Conservation (phyloP, 92 coral and sea anemone species). For the Diadumene lineata region DNA sequence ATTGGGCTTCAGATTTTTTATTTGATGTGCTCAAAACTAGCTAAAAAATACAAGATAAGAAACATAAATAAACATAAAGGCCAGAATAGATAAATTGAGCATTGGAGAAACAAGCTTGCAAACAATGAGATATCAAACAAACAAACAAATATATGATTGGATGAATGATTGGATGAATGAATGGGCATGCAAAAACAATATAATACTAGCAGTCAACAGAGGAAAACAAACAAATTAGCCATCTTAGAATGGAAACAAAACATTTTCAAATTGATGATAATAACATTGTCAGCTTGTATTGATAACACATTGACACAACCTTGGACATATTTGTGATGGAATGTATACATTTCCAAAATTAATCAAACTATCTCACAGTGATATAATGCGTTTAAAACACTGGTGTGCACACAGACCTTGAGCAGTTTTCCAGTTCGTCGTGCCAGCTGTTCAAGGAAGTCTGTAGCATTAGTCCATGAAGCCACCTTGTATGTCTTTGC, state of each 20-base stretch:
- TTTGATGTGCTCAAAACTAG: not conserved
- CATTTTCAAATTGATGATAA: no score
- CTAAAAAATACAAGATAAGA: not conserved
- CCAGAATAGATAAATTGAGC: no score
- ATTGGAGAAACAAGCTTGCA: no score
- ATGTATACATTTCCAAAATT: no score
- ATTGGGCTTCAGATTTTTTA: no score
- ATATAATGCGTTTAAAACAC: not conserved
- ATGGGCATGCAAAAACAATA: not conserved
- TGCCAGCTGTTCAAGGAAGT: constrained; percentile 88
- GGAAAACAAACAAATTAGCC: no score
- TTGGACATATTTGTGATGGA: no score
- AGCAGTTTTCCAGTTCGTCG: constrained; percentile 83
- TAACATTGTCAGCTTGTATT: no score
- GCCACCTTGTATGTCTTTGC: constrained; percentile 82
- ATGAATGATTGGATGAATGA: not conserved
- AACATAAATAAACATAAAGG: not conserved
- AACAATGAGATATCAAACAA: not conserved
- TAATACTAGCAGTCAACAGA: no score
- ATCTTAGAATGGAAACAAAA: no score
- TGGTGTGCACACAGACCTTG: constrained; percentile 82
- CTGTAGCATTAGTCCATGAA: constrained; percentile 76
- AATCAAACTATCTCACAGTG: no score
- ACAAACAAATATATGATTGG: not conserved
- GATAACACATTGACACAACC: no score